Conservation (phyloP, 2,888 invertebrate species). For the Zaprionus lineosus region DNA sequence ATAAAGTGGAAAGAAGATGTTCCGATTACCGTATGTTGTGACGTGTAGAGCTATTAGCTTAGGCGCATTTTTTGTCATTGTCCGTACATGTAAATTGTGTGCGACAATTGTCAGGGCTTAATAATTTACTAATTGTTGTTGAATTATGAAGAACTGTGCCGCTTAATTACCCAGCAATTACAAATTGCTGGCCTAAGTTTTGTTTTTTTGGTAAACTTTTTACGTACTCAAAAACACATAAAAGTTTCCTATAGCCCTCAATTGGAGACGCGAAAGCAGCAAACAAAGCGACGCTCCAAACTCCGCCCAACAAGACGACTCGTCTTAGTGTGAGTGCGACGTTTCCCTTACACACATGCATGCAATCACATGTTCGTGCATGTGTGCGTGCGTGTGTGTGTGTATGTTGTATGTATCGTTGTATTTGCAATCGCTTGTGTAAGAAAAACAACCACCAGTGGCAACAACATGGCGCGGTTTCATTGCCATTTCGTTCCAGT, state of each 20-base stretch:
- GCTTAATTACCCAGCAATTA: constrained; percentile 63
- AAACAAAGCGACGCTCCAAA: constrained; percentile 11
- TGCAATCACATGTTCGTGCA: too few relatives aligned
- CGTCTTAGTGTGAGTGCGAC: constrained; percentile 4
- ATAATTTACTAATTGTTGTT: constrained; percentile 75
- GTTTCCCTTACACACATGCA: too few relatives aligned
- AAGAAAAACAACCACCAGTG: constrained; percentile 45
- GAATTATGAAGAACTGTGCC: constrained; percentile 65
- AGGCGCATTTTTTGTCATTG: constrained; percentile 32
- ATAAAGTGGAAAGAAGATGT: background rate
- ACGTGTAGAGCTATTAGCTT: constrained; percentile 38
- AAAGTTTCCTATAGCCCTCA: constrained; percentile 13
- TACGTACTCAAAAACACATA: constrained; percentile 7
- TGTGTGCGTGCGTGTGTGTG: constrained; percentile 7
- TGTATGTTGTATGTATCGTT: constrained; percentile 1
- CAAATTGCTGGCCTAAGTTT: constrained; percentile 38
- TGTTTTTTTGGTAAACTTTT: constrained; percentile 32
- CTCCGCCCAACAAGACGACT: constrained; percentile 58
- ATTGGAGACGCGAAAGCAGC: constrained; percentile 4
- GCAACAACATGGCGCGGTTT: constrained; percentile 79
- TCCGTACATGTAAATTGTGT: constrained; percentile 23
- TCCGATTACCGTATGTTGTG: constrained; percentile 38
- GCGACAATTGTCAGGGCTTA: constrained; percentile 64
- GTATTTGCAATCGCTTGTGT: too few relatives aligned
- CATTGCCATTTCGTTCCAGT: constrained; percentile 60